These are phyloP conservation scores for Gallinago stenura DNA, from an alignment of 2,797 vertebrate genomes.

Conservation along the genomic window DNA sequence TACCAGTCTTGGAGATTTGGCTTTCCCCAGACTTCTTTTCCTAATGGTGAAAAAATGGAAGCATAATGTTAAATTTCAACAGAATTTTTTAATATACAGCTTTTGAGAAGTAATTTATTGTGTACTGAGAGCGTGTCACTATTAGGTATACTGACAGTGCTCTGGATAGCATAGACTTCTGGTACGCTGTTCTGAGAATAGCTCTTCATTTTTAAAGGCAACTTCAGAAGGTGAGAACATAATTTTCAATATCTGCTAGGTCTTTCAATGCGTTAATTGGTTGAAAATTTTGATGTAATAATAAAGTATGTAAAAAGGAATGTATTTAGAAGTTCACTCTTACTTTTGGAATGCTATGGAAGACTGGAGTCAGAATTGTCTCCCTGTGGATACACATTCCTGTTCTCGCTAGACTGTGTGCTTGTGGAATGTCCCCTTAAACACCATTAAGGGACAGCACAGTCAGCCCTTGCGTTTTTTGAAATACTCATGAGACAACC, in stretches of 20 bases:
- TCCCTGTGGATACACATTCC: not conserved
- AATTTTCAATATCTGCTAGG: not conserved
- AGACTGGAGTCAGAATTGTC: not conserved
- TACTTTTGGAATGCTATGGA: not conserved
- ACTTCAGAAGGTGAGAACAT: not conserved
- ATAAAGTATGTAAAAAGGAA: not conserved
- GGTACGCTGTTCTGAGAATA: not conserved
- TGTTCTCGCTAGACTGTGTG: not conserved
- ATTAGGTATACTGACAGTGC: not conserved
- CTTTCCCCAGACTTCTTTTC: not conserved
- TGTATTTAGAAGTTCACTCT: not conserved
- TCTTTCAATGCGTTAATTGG: not conserved
- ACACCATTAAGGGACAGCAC: not conserved
- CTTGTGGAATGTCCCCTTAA: not conserved
- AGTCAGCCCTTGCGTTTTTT: not conserved
- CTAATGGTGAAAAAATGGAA: not conserved
- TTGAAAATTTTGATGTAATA: not conserved
- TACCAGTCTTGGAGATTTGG: not conserved
- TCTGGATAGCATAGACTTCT: not conserved
- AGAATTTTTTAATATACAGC: not conserved
- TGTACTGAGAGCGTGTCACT: rapidly evolving
- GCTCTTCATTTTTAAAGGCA: not conserved
- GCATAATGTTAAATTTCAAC: not conserved
- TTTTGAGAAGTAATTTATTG: not conserved
- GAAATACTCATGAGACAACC: not conserved